Conservation (phyloP, 2,797 vertebrate species). For the Spheniscus humboldti region DNA sequence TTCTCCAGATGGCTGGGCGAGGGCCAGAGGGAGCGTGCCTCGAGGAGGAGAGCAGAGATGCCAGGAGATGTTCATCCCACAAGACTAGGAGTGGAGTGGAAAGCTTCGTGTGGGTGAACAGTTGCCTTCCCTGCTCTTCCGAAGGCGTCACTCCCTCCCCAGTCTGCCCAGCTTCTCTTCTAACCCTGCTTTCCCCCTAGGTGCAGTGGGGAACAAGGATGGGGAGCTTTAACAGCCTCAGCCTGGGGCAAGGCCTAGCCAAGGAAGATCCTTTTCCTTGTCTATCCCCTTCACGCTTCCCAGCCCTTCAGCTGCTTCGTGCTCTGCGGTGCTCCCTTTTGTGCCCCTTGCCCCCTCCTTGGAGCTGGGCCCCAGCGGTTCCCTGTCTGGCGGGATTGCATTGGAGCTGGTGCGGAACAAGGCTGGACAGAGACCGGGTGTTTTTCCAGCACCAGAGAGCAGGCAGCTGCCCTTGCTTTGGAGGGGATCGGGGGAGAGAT, state of each 20-base stretch:
- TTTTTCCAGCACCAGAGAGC: not conserved
- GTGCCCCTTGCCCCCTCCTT: not conserved
- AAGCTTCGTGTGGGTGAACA: not conserved
- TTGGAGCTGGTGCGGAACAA: not conserved
- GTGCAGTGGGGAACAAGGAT: not conserved
- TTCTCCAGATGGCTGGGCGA: not conserved
- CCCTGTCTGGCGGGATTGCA: not conserved
- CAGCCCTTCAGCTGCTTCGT: not conserved
- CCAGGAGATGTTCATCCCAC: not conserved
- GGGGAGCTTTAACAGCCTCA: not conserved
- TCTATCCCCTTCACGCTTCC: not conserved
- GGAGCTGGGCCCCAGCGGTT: not conserved
- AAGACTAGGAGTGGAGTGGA: not conserved
- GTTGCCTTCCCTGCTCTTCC: slow-evolving; percentile 50
- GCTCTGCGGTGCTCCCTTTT: not conserved
- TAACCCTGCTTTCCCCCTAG: slow-evolving; percentile 5
- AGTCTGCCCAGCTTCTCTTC: slow-evolving; percentile 29
- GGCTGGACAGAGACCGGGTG: not conserved
- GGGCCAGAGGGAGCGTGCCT: not conserved
- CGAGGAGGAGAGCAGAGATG: slow-evolving; percentile 5
- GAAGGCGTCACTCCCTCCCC: not conserved
- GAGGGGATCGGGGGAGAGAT: not conserved
- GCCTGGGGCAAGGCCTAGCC: not conserved
- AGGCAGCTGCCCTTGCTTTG: not conserved
- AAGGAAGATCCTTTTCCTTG: not conserved